Evolutionary conservation across 2,888 invertebrate species (phyloP).

Genomic region (Crocallis elinguaria): DNA sequence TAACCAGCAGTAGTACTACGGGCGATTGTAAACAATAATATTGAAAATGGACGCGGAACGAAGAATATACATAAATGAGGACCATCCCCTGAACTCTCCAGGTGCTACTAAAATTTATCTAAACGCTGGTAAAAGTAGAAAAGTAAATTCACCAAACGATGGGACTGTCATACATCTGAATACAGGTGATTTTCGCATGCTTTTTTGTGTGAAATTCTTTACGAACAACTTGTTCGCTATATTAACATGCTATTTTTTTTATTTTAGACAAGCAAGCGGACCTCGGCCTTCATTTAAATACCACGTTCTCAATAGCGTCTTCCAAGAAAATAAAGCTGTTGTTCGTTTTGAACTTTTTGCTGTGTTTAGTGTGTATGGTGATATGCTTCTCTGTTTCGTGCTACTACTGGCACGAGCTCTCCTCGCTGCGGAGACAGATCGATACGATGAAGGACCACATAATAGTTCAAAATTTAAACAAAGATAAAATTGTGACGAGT

Average conservation of each 20-base stretch:
- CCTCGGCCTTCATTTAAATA: conserved; percentile 78
- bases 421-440: conserved; percentile 68
- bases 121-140: conserved; percentile 72
- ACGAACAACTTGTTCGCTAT: not conserved
- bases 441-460: conserved; percentile 70
- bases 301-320: conserved; percentile 78
- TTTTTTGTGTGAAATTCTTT: not conserved
- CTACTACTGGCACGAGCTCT: conserved; percentile 77
- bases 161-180: conserved; percentile 78
- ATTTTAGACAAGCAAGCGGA: conserved; percentile 73
- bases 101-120: conserved; percentile 78
- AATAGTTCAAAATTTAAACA: conserved; percentile 57
- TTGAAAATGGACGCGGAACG: conserved; percentile 72
- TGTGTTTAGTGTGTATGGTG: conserved; percentile 71
- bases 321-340: conserved; percentile 79
- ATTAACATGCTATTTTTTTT: conserved; percentile 41
- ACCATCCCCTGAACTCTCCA: conserved; percentile 71
- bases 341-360: conserved; percentile 74
- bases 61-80: conserved; percentile 73
- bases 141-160: conserved; percentile 61
- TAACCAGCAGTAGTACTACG: conserved; percentile 58
- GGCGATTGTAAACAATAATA: conserved; percentile 47
- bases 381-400: conserved; percentile 71
- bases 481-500: conserved; percentile 58
- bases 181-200: conserved; percentile 65